Evolutionary conservation across 2,888 invertebrate genomes (phyloP).

Genomic region (Thecophora atra): DNA sequence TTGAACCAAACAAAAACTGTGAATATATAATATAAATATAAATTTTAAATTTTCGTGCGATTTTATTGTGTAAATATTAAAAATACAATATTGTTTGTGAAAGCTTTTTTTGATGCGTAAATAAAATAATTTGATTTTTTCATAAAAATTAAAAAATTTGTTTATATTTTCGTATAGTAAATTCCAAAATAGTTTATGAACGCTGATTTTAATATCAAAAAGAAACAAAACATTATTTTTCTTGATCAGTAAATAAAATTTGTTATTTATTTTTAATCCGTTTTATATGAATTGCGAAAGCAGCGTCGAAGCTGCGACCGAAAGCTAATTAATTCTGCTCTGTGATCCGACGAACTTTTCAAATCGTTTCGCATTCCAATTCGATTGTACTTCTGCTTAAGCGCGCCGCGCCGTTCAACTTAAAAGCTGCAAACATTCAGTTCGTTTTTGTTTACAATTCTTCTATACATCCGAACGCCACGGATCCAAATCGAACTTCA

Average conservation of each 20-base stretch:
- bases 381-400: not conserved
- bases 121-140: slow-evolving; percentile 8
- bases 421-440: slow-evolving; percentile 56
- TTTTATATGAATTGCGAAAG: not conserved
- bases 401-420: not conserved
- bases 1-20: slow-evolving; percentile 5
- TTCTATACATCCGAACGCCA: slow-evolving; percentile 54
- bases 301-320: slow-evolving; percentile 12
- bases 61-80: slow-evolving; percentile 28
- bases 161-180: slow-evolving; percentile 16
- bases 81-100: slow-evolving; percentile 4
- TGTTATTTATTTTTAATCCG: slow-evolving; percentile 4
- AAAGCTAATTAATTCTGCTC: not conserved
- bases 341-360: not conserved
- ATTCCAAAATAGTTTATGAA: slow-evolving; percentile 8
- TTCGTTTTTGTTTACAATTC: slow-evolving; percentile 59
- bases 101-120: not conserved
- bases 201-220: slow-evolving; percentile 29
- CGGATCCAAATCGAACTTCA: slow-evolving; percentile 56
- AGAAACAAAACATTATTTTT: slow-evolving; percentile 3
- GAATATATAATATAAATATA: slow-evolving; percentile 16
- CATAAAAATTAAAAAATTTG: not conserved
- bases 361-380: not conserved
- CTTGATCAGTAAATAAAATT: slow-evolving; percentile 7
- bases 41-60: slow-evolving; percentile 19